A percentile compares a stretch with the other conserved stretches of the same genome.
phyloP scores from a whole-genome alignment of 1,140 invertebrate species.

The Artemia franciscana region DNA sequence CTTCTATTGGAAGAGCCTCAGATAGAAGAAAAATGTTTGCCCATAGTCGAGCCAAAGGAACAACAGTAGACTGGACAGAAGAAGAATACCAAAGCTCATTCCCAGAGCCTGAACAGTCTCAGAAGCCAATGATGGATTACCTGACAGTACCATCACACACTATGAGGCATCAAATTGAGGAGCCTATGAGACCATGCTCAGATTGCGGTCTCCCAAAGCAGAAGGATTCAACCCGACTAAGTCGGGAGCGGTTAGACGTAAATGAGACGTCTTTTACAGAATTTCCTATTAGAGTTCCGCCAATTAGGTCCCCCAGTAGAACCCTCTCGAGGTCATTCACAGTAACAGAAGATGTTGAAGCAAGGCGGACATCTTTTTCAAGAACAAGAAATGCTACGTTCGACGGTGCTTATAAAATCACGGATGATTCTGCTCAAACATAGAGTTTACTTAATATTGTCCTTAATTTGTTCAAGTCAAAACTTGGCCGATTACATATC shows the following conservation, averaged over 20 bases:
- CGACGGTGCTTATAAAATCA: background rate
- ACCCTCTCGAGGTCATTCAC: background rate
- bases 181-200: background rate
- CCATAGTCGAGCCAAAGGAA: constrained; percentile 6
- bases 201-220: background rate
- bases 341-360: background rate
- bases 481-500: too few species aligned
- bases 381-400: background rate
- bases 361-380: background rate
- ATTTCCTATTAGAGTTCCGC: background rate
- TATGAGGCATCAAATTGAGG: background rate
- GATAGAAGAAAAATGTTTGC: constrained; percentile 6
- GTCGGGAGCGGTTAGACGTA: background rate
- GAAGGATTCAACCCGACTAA: background rate
- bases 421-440: too few species aligned
- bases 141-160: background rate
- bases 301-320: background rate
- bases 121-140: background rate
- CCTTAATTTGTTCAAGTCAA: too few species aligned
- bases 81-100: background rate
- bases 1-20: background rate
- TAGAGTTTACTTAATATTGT: too few species aligned
- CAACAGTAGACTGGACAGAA: constrained; percentile 5
- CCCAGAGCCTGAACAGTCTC: background rate
- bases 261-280: background rate